Evolutionary conservation across 1,140 invertebrate species (phyloP).

Genomic region (Apis laboriosa): DNA sequence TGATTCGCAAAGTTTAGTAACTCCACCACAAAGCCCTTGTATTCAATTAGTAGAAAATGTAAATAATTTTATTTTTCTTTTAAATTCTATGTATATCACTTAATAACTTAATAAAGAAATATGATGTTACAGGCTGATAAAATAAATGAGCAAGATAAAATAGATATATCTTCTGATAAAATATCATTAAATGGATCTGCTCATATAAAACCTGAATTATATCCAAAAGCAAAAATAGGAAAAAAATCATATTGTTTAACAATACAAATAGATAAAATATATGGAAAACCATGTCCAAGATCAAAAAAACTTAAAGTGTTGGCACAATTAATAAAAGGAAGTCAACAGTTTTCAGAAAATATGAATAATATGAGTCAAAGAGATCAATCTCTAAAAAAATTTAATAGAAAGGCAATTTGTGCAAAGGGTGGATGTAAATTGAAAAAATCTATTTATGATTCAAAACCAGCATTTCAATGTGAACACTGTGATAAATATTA

Average conservation of each 20-base stretch:
- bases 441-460: constrained; percentile 48
- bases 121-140: constrained; percentile 30
- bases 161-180: neutral
- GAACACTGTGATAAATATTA: constrained; percentile 57
- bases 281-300: constrained; percentile 61
- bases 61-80: constrained; percentile 31
- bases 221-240: constrained; percentile 9
- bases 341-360: neutral
- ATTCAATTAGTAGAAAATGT: constrained; percentile 37
- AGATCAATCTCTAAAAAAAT: neutral
- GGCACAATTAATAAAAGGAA: constrained; percentile 16
- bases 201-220: neutral
- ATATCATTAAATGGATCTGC: constrained; percentile 26
- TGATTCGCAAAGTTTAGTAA: constrained; percentile 27
- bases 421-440: constrained; percentile 51
- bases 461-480: constrained; percentile 52
- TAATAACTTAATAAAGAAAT: neutral
- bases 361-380: neutral
- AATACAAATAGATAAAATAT: constrained; percentile 75
- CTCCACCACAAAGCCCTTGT: constrained; percentile 34
- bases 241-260: constrained; percentile 68
- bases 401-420: constrained; percentile 33
- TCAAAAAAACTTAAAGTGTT: constrained; percentile 47
- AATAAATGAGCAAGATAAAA: constrained; percentile 8
- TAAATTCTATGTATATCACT: neutral